Evolutionary conservation across 2,113 vertebrate genomes (phyloP).

Genomic region (Rhea pennata): DNA sequence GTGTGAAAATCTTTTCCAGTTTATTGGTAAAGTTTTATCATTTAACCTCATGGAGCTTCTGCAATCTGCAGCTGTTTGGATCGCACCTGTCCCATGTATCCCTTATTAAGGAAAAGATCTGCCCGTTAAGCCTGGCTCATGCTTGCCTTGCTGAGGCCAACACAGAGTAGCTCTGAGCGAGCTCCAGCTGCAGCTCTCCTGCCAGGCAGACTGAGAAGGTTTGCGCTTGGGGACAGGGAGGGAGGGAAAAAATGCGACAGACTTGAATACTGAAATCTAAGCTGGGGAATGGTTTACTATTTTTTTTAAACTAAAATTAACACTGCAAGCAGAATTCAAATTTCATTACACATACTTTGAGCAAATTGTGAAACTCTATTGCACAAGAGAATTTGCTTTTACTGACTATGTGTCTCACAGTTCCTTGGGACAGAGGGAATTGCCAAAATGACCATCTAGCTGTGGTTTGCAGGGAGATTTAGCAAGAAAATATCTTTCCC

Average conservation of each 20-base stretch:
- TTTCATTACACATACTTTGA: not conserved
- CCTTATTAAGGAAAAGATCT: not conserved
- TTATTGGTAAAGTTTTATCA: not conserved
- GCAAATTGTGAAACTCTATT: conserved; percentile 55
- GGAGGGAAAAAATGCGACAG: not conserved
- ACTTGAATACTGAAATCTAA: not conserved
- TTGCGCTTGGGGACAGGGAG: not conserved
- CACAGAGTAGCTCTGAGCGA: not conserved
- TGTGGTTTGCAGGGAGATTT: fast-evolving
- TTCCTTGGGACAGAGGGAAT: conserved; percentile 46
- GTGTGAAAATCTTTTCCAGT: not conserved
- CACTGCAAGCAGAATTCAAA: not conserved
- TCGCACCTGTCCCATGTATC: not conserved
- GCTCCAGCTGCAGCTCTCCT: not conserved
- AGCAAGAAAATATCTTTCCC: not conserved
- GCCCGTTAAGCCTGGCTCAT: not conserved
- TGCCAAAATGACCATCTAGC: not conserved
- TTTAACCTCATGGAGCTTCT: too few relatives aligned
- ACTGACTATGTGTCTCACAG: conserved; percentile 50
- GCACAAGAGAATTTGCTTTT: conserved; percentile 27
- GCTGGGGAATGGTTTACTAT: not conserved
- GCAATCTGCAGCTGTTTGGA: not conserved
- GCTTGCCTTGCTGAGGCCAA: not conserved
- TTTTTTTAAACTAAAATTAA: conserved; percentile 52
- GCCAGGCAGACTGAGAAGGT: not conserved